Percentiles rank a stretch among this genome's conserved stretches.
These are phyloP conservation scores for Metopia argyrocephala DNA, from an alignment of 2,888 invertebrate genomes.

Conservation along the genomic window DNA sequence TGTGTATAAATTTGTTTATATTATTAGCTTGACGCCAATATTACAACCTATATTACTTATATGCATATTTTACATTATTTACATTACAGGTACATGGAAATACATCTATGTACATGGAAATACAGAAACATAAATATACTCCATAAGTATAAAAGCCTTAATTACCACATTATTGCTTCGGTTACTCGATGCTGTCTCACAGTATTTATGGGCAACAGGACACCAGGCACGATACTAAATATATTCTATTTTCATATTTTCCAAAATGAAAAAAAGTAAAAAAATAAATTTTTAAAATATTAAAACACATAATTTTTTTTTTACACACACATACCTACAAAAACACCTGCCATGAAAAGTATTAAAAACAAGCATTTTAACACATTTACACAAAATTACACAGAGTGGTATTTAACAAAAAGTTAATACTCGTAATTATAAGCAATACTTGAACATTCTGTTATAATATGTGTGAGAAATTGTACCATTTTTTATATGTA, in stretches of 20 bases:
- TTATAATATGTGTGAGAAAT: neutral
- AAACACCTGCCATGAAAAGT: neutral
- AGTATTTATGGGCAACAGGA: slow-evolving; percentile 49
- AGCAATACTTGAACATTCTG: neutral
- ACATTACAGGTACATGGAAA: neutral
- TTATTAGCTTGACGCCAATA: slow-evolving; percentile 13
- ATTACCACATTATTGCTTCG: slow-evolving; percentile 58
- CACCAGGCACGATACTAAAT: slow-evolving; percentile 26
- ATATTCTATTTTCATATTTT: slow-evolving; percentile 37
- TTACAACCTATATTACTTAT: slow-evolving; percentile 22
- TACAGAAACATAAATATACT: neutral
- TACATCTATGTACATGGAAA: too few species aligned
- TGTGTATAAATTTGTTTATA: too few species aligned
- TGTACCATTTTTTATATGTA: slow-evolving; percentile 12
- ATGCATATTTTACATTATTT: slow-evolving; percentile 40
- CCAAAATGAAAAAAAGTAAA: slow-evolving; percentile 37
- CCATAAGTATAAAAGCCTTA: slow-evolving; percentile 52
- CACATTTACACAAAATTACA: neutral
- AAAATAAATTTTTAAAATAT: slow-evolving; percentile 19
- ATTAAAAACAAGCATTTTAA: slow-evolving; percentile 12
- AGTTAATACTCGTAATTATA: neutral
- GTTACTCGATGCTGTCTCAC: slow-evolving; percentile 26
- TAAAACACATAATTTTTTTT: neutral
- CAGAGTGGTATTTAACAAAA: neutral
- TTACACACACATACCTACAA: neutral